Evolutionary conservation across 2,113 vertebrate species (phyloP).

Genomic region (Lanius ludovicianus): DNA sequence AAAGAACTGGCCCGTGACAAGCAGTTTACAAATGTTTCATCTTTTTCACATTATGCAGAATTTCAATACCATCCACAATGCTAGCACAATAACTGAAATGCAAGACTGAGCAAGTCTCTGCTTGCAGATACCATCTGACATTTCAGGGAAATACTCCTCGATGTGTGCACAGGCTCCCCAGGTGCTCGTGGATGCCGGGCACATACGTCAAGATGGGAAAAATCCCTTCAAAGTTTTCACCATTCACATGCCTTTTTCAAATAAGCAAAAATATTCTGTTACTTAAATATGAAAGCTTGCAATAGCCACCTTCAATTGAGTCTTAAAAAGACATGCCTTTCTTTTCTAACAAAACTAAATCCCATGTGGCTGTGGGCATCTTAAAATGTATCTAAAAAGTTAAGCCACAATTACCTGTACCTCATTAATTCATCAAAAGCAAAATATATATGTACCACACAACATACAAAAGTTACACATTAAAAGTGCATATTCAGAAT

Average conservation of each 20-base stretch:
- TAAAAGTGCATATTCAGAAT: constrained; percentile 81
- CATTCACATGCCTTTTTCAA: constrained; percentile 59
- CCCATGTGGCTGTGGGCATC: constrained; percentile 71
- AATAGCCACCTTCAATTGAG: constrained; percentile 61
- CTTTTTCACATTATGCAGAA: constrained; percentile 79
- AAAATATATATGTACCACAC: constrained; percentile 83
- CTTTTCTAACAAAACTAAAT: constrained; percentile 74
- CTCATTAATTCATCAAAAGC: constrained; percentile 76
- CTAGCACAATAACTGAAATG: constrained; percentile 68
- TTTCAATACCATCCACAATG: constrained; percentile 74
- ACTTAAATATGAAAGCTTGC: constrained; percentile 65
- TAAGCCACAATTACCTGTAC: constrained; percentile 78
- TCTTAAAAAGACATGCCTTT: constrained; percentile 67
- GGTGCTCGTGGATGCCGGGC: neutral
- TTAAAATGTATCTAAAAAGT: constrained; percentile 76
- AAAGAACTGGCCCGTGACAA: constrained; percentile 77
- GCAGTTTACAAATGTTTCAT: constrained; percentile 75
- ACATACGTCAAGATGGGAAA: neutral
- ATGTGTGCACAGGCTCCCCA: neutral
- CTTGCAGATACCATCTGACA: constrained; percentile 56
- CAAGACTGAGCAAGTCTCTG: constrained; percentile 59
- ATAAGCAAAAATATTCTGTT: constrained; percentile 59
- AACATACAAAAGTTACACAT: constrained; percentile 80
- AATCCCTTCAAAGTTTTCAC: constrained; percentile 27
- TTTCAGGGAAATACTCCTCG: constrained; percentile 53